Evolutionary conservation across 2,888 invertebrate genomes (phyloP).

Genomic region (Argyra leucocephala): DNA sequence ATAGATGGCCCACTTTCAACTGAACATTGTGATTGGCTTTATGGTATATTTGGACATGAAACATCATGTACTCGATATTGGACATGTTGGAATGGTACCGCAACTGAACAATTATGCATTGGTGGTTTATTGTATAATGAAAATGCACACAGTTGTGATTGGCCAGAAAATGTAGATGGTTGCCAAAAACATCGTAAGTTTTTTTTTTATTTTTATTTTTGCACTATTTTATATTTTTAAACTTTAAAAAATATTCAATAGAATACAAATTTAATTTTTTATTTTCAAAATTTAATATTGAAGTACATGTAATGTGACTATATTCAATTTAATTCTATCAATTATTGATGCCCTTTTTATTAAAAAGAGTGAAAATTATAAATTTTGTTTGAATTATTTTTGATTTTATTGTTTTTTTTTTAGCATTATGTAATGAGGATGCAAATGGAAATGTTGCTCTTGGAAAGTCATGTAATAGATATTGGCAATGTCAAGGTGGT

Average conservation of each 20-base stretch:
- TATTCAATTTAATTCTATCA: neutral
- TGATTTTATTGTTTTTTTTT: slow-evolving; percentile 29
- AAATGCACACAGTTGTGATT: slow-evolving; percentile 82
- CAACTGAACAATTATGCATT: slow-evolving; percentile 84
- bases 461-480: slow-evolving; percentile 85
- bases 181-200: slow-evolving; percentile 87
- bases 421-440: slow-evolving; percentile 84
- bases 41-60: slow-evolving; percentile 88
- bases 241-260: neutral
- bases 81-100: slow-evolving; percentile 93
- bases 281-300: neutral
- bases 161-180: slow-evolving; percentile 88
- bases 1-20: slow-evolving; percentile 71
- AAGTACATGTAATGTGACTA: neutral
- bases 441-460: slow-evolving; percentile 84
- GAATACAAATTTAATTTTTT: too few relatives aligned
- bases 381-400: neutral
- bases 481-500: slow-evolving; percentile 91
- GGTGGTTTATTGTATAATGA: slow-evolving; percentile 86
- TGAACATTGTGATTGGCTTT: slow-evolving; percentile 86
- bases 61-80: slow-evolving; percentile 87
- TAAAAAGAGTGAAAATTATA: neutral
- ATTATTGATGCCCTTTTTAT: slow-evolving; percentile 3
- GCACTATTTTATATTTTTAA: slow-evolving; percentile 11
- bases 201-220: slow-evolving; percentile 12